Evolutionary conservation across 2,113 vertebrate species (phyloP), one percentile per base, ranked within the genome.

Genomic region (Myrmophylax atrothorax): DNA sequence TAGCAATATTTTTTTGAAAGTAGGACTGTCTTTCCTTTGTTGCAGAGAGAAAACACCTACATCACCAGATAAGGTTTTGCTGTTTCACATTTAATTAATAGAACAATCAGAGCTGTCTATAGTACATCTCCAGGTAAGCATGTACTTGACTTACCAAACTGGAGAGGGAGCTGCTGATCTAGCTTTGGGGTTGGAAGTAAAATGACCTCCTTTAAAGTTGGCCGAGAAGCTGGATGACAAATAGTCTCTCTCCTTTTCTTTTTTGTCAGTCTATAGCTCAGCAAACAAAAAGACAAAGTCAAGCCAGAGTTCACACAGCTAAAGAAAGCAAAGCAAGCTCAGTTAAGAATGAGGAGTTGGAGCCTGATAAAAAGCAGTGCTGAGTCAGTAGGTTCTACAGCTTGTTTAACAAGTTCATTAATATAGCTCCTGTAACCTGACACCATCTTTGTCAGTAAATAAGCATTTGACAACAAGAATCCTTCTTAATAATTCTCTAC

Each of bases 121-220:
- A 79, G 46, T 12, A 75, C 52, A 47, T 28, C 67, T 60, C 91
- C 44, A 81, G 40, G 49, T 86, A 81, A 55, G 35, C 7, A 0
- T 72, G 25, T 31, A 94, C 29, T 68, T 87, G 81, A 94, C 98
- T 96, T 97, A 99, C 99, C 99, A 98, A 93, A 98, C 98, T 97
- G 98, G 97, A 95, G 98, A 98, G 91, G 98, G 96, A 68, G 98
- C 97, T 95, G 98, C 94, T 64, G 96, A 95, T 97, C 98, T 99
- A 90, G 92, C 95, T 97, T 96, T 98, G 95, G 96, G 98, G 87
- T 98, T 98, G 78, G 96, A 97, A 64, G 98, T 98, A 67, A 99
- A 99, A 31, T 97, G 94, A 66, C 98, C 86, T 95, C 97, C 98
- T 94, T 98, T 99, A 89, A 91, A 93, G 47, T 98, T 96, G 93